Evolutionary conservation across 1,140 invertebrate genomes (phyloP), one percentile per base, ranked within the genome.

Genomic region (Macrocentrus cingulum): DNA sequence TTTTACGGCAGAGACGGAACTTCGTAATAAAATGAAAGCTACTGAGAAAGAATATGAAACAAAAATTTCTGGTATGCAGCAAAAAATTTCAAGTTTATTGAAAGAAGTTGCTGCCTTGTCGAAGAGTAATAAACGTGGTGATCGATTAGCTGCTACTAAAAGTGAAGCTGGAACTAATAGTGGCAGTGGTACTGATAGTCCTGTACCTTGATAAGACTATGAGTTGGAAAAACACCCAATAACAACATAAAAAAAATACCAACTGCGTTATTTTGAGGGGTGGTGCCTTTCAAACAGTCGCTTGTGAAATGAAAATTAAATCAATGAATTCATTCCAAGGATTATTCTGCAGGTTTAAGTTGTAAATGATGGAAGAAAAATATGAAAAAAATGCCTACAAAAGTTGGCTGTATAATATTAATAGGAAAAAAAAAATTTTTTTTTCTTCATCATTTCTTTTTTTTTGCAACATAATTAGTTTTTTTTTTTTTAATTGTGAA

Each of bases 51-150:
- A 92, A 46, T 87, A 91, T 69, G 89, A 92, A 53, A 87, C 85
- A 49, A 92, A 94, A 74, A 84, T 92, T 23, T 87, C 89, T 16
- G 81, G 84, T 20, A 83, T 95, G 76, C 91, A 90, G 70, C 84
- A 84, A 16, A 91, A 90, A 76, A 89, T 94, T 46, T 87, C 90
- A 54, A 80, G 75, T 65, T 74, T 93, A 29, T 77, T 93, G 29
- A 93, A 92, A 71, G 92, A 96, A 79, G 85, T 95, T 2, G 91
- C 92, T 0, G 86, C 86, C 0, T 79, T 95, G 15, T 89, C 90
- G 44, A 95, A 94, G 74, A 86, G 84, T 34, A 87, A 83, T 15
- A 93, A 91, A 66, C 87, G 87, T 63, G 81, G 79, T 42, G 76
- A 81, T 42, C 67, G 80, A 58, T 64, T 79, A 11, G 77, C 79